Percentiles rank a stretch among this genome's conserved stretches.
These are phyloP conservation scores for Gymnoscopelus microlampas DNA, from an alignment of 2,797 vertebrate species.

Conservation along the genomic window DNA sequence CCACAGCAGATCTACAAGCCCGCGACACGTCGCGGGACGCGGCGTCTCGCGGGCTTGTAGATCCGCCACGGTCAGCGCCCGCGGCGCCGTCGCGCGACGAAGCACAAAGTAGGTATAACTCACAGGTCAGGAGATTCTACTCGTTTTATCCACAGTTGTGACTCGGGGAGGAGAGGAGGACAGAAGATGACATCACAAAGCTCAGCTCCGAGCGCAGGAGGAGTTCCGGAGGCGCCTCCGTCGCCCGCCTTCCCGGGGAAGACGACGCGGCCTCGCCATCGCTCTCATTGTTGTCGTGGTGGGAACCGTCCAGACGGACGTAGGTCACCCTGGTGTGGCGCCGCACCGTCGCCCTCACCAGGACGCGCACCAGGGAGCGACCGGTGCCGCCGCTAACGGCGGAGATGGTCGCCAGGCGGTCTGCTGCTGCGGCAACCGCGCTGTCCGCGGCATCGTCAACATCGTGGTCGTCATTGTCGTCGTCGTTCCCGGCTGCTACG, in stretches of 20 bases:
- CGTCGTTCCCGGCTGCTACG: constrained; percentile 57
- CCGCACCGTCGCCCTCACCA: constrained; percentile 80
- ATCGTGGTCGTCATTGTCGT: constrained; percentile 36
- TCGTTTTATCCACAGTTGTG: constrained; percentile 80
- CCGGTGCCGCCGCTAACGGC: constrained; percentile 60
- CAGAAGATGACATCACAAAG: constrained; percentile 85
- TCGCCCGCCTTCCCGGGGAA: constrained; percentile 33
- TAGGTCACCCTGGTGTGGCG: constrained; percentile 82
- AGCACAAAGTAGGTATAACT: constrained; percentile 53
- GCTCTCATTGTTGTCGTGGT: constrained; percentile 69
- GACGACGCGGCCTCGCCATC: constrained; percentile 68
- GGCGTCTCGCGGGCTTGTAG: too few species aligned
- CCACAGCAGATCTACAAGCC: too few species aligned
- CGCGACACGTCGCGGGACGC: too few species aligned
- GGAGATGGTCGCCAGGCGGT: constrained; percentile 65
- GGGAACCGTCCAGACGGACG: constrained; percentile 74
- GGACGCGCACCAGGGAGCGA: constrained; percentile 78
- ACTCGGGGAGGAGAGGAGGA: constrained; percentile 82
- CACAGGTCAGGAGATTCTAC: constrained; percentile 79
- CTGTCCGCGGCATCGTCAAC: too few species aligned
- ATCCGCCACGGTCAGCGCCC: too few species aligned
- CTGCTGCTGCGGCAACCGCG: neutral
- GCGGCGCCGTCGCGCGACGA: too few species aligned
- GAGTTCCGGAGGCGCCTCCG: constrained; percentile 68
- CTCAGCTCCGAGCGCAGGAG: constrained; percentile 84